These are phyloP conservation scores for Neostethus bicornis DNA, from an alignment of 2,797 vertebrate genomes.

Conservation along the genomic window DNA sequence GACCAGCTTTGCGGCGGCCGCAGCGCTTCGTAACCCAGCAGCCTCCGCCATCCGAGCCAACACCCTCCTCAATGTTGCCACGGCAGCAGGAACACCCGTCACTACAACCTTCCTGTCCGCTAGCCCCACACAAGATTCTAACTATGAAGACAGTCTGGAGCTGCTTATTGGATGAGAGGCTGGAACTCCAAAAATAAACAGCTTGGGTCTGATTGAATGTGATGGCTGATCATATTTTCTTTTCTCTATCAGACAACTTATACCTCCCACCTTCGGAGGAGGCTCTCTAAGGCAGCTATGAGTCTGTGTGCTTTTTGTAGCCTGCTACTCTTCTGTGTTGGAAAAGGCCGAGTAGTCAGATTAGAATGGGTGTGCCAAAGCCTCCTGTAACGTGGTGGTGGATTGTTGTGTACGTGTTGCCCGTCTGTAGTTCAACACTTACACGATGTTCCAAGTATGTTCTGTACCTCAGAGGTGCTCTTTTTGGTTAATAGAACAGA, in stretches of 20 bases:
- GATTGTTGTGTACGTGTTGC: constrained; percentile 64
- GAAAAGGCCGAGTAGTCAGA: constrained; percentile 71
- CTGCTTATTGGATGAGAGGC: constrained; percentile 84
- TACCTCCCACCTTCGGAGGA: constrained; percentile 47
- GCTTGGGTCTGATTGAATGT: constrained; percentile 71
- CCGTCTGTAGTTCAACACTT: constrained; percentile 66
- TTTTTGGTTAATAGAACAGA: constrained; percentile 47
- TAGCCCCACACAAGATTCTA: constrained; percentile 90
- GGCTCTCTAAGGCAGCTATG: constrained; percentile 89
- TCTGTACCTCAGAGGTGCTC: constrained; percentile 65
- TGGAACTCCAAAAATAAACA: constrained; percentile 46
- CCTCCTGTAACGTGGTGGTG: constrained; percentile 78
- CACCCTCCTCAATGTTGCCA: constrained; percentile 90
- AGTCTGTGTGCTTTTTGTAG: constrained; percentile 82
- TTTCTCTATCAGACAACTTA: constrained; percentile 48
- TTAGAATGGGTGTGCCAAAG: constrained; percentile 79
- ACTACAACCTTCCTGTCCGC: constrained; percentile 93
- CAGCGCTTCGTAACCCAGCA: constrained; percentile 86
- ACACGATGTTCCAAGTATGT: constrained; percentile 58
- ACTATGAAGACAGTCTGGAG: constrained; percentile 94
- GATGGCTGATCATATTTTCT: constrained; percentile 58
- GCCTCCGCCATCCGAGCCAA: constrained; percentile 88
- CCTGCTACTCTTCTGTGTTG: constrained; percentile 70
- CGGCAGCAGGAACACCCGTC: constrained; percentile 79
- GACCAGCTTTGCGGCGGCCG: constrained; percentile 90